A percentile compares a stretch with the other conserved stretches of the same genome.
Conservation (phyloP, 1,140 invertebrate genomes). For the Ditylenchus dipsaci region DNA sequence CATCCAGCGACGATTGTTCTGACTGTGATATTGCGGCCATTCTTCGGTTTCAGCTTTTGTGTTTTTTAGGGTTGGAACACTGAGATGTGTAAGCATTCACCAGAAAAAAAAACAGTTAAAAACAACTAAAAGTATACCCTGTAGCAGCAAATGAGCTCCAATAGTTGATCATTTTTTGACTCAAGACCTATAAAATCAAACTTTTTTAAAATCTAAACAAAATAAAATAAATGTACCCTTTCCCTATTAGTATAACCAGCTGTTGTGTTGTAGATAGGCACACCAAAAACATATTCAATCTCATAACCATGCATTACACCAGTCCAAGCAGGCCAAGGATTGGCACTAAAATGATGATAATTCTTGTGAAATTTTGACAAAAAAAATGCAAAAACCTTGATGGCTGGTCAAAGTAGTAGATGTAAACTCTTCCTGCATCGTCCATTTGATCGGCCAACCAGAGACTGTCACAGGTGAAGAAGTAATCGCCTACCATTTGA, state of each 20-base stretch:
- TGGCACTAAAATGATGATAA: constrained; percentile 58
- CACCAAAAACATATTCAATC: constrained; percentile 64
- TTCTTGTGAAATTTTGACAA: no score
- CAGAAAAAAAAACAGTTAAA: background rate
- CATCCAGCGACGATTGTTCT: constrained; percentile 50
- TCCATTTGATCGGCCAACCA: constrained; percentile 56
- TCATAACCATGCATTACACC: constrained; percentile 93
- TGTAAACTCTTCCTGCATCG: constrained; percentile 48
- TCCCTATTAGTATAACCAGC: constrained; percentile 48
- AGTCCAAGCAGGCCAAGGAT: constrained; percentile 89
- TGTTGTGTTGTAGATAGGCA: constrained; percentile 53
- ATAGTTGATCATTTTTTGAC: constrained; percentile 48
- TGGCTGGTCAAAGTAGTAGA: constrained; percentile 57
- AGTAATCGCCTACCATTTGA: constrained; percentile 56
- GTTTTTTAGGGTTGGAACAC: constrained; percentile 15
- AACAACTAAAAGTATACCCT: constrained; percentile 35
- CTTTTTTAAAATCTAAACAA: constrained; percentile 3
- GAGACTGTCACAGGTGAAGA: constrained; percentile 55
- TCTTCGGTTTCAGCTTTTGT: constrained; percentile 32
- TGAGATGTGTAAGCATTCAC: constrained; percentile 16
- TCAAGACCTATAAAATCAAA: constrained; percentile 25
- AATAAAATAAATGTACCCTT: background rate
- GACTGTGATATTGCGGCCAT: constrained; percentile 52
- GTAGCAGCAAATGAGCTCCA: constrained; percentile 51
- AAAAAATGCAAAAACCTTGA: constrained; percentile 24